Evolutionary conservation across 1,140 invertebrate species (phyloP).

Genomic region (Zaprionus ghesquierei): DNA sequence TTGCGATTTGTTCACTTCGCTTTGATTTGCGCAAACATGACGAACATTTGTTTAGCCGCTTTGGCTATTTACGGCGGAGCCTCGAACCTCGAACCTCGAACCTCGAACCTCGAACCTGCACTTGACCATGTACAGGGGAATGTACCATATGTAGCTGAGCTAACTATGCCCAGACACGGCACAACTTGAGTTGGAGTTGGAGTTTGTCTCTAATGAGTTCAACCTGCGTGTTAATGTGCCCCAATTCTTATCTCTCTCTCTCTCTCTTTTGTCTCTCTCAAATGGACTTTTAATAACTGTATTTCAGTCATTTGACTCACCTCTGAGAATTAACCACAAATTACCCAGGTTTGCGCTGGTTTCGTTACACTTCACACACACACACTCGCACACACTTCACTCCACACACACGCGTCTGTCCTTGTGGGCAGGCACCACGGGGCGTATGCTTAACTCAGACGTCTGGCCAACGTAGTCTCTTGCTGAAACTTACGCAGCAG

Average conservation of each 20-base stretch:
- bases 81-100: neutral
- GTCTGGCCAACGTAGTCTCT: conserved; percentile 62
- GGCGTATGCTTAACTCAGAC: conserved; percentile 58
- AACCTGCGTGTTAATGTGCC: neutral
- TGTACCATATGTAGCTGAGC: neutral
- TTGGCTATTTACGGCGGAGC: conserved; percentile 23
- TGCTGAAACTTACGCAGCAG: conserved; percentile 75
- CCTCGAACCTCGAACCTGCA: conserved; percentile 46
- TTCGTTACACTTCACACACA: conserved; percentile 26
- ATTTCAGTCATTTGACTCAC: conserved; percentile 65
- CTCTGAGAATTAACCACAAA: conserved; percentile 76
- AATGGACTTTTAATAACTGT: conserved; percentile 69
- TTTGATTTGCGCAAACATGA: conserved; percentile 1
- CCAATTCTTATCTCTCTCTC: neutral
- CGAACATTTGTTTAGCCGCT: conserved; percentile 4
- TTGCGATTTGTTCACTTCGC: conserved; percentile 23
- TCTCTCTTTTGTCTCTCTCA: neutral
- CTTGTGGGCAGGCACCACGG: no score
- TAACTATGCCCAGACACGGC: neutral
- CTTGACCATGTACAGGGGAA: conserved; percentile 37
- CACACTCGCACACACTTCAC: conserved; percentile 8
- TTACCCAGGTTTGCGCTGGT: conserved; percentile 78
- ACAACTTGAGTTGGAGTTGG: neutral
- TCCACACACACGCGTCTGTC: conserved; percentile 15
- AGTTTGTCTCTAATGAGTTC: conserved; percentile 8